Evolutionary conservation across 2,797 vertebrate species (phyloP), one percentile per base, ranked within the genome.

Genomic region (Nasua narica): DNA sequence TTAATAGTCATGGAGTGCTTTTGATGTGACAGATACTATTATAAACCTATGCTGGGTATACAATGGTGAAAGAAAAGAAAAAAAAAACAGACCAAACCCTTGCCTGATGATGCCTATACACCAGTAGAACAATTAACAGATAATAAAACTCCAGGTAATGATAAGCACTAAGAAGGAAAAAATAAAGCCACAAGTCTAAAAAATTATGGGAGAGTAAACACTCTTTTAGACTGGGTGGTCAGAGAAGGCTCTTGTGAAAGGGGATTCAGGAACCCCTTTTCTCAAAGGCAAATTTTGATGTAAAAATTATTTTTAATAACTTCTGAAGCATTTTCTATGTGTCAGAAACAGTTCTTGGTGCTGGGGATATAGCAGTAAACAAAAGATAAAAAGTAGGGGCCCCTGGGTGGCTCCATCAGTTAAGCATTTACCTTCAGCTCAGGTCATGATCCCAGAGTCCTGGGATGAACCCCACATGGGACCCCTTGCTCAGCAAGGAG

Each of bases 391-490:
- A 29, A 43, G 43, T 21, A 21, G 65, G 65, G n/a, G n/a, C 62
- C 19, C 18, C 18, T 35, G n/a, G 65, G 65, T 67, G n/a, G n/a
- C 27, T 67, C 65, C 35, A 32, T n/a, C 15, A n/a, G n/a, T 35
- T 67, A 67, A 67, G 16, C n/a, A 35, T 67, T 32, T 35, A 3
- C n/a, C 65, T 35, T 67, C 65, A 67, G n/a, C 65, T 35, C 18
- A 67, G 18, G n/a, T 67, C 65, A 67, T 67, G 18, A 67, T 67
- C 65, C 18, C n/a, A 11, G 65, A 67, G 18, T 67, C n/a, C n/a
- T 67, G n/a, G 65, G n/a, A 67, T 19, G 9, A 67, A n/a, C n/a
- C n/a, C n/a, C 1, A 3, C 9, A 10, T 11, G 0, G 0, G 9
- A 7, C n/a, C 35, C n/a, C 62, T n/a, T 21, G 8, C 18, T 67